These are phyloP conservation scores for Mesembrinibis cayennensis DNA, from an alignment of 2,113 vertebrate species.

Conservation along the genomic window DNA sequence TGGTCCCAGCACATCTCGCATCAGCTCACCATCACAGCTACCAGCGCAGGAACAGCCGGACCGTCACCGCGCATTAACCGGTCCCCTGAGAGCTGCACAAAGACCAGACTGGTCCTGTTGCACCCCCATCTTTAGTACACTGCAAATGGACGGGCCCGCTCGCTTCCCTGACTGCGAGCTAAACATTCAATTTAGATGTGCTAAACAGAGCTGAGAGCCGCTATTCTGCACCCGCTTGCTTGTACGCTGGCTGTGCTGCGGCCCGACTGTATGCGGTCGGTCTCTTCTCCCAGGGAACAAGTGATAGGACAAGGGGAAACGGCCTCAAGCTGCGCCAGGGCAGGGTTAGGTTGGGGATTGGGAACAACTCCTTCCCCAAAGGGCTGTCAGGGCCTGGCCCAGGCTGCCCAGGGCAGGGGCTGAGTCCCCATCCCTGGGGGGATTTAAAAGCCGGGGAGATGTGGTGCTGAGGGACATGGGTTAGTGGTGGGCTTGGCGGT, in stretches of 20 bases:
- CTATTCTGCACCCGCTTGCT: not conserved
- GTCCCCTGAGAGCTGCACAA: not conserved
- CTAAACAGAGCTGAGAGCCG: not conserved
- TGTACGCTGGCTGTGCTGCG: fast-evolving
- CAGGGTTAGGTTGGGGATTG: too few relatives aligned
- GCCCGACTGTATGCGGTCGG: fast-evolving
- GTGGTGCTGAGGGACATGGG: too few relatives aligned
- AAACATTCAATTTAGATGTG: fast-evolving
- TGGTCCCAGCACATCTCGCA: not conserved
- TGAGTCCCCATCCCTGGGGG: too few relatives aligned
- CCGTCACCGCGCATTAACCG: fast-evolving
- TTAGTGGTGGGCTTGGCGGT: too few relatives aligned
- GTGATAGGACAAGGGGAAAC: too few relatives aligned
- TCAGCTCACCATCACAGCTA: not conserved
- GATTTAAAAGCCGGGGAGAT: too few relatives aligned
- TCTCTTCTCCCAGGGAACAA: too few relatives aligned
- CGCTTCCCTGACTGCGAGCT: not conserved
- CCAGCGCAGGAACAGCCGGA: not conserved
- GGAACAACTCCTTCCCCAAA: too few relatives aligned
- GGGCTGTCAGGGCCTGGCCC: too few relatives aligned
- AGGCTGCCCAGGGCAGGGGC: too few relatives aligned
- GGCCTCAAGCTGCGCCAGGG: too few relatives aligned
- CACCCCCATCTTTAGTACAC: fast-evolving
- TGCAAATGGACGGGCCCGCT: not conserved
- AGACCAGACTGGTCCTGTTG: not conserved